Base-by-base conservation (phyloP, 2,797 vertebrate species). In the Sebastes flavidus region DNA sequence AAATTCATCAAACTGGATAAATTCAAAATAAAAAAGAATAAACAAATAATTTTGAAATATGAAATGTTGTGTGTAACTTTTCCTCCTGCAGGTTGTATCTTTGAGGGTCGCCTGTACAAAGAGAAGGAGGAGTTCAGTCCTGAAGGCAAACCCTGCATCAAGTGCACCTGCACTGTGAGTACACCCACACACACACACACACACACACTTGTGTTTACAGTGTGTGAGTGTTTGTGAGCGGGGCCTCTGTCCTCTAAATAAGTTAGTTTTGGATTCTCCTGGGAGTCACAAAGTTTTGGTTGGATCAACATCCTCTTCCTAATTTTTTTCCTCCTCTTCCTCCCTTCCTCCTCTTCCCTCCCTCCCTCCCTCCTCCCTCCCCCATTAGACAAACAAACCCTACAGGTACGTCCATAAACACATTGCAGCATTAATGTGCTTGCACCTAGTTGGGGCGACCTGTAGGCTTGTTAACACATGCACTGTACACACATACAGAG, bases 41-140 rank as follows among this genome's bases (percentile, higher is more conserved):
- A 10, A 18, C 13, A 36, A 25, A 69, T 22, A 1, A n/a, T 46
- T 60, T 22, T 29, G 8, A 70, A 71, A 71, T 8, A 10, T 12
- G 1, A 4, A 34, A 18, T 16, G 18, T 11, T 24, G 59, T 54
- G 0, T 62, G 20, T 38, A 2, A 10, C 56, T 0, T 58, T 7
- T 76, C 11, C 52, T 49, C 11, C 52, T 49, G 12, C 85, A 93
- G 93, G 87, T 55, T 95, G 93, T 38, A 91, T 97, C 90, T 98
- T 99, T 79, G 98, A 98, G 94, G 98, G 97, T 13, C 96, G 92
- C 55, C 95, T 97, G 77, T 97, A 98, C 94, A 96, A 92, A 88
- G 98, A 99, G 94, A 97, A 95, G 82, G 97, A 98, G 86, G 97
- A 98, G 89, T 99, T 99, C 92, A 96, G 95, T 81, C 98, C 97